phyloP scores from a whole-genome alignment of 2,797 vertebrate genomes.

The Channa striata region DNA sequence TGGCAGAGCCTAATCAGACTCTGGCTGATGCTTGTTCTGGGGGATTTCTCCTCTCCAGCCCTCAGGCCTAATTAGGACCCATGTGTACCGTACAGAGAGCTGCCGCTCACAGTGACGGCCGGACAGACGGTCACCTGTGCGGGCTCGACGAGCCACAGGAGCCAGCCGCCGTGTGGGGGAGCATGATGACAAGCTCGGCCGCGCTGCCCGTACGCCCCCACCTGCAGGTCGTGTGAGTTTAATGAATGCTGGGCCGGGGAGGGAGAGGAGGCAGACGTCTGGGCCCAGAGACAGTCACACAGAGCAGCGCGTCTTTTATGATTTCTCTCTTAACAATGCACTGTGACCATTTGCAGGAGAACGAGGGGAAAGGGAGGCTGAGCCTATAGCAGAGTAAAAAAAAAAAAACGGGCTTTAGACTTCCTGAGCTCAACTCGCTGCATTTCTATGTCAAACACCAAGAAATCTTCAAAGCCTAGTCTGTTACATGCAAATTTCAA shows the following conservation, averaged over 20 bases:
- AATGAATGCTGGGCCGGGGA: constrained; percentile 69
- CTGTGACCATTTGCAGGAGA: constrained; percentile 40
- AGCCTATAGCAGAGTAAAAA: constrained; percentile 28
- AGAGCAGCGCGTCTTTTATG: constrained; percentile 46
- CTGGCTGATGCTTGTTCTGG: constrained; percentile 72
- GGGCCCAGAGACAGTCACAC: constrained; percentile 40
- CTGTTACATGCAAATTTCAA: constrained; percentile 53
- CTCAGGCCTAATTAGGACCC: constrained; percentile 82
- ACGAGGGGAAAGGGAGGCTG: constrained; percentile 30
- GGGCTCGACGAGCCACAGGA: constrained; percentile 57
- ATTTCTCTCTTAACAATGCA: constrained; percentile 56
- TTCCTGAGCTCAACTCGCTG: constrained; percentile 50
- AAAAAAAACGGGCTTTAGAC: constrained; percentile 31
- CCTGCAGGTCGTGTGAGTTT: constrained; percentile 64
- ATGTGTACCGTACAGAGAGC: constrained; percentile 70
- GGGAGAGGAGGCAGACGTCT: constrained; percentile 46
- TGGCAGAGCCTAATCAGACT: constrained; percentile 76
- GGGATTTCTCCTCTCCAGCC: constrained; percentile 75
- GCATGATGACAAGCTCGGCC: constrained; percentile 70
- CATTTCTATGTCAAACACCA: constrained; percentile 49
- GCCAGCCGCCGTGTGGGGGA: constrained; percentile 56
- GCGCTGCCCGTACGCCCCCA: constrained; percentile 35
- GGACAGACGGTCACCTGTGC: constrained; percentile 71
- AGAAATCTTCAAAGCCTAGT: constrained; percentile 59
- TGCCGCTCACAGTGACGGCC: constrained; percentile 57